phyloP scores from a whole-genome alignment of 1,140 invertebrate genomes.

The Halyomorpha halys region DNA sequence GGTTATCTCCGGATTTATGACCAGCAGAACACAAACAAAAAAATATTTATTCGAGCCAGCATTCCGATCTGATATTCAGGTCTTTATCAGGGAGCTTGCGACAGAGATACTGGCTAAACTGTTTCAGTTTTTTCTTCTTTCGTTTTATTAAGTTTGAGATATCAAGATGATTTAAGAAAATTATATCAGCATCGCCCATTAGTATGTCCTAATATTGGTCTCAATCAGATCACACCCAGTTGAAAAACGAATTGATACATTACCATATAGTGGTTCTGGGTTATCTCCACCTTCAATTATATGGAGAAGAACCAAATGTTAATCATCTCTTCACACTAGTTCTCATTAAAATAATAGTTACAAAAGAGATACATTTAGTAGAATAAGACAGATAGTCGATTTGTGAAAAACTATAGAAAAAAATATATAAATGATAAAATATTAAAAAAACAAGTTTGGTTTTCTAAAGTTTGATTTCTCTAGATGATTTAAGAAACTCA shows the following conservation, averaged over 20 bases:
- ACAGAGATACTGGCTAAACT: too few species aligned
- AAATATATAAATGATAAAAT: too few species aligned
- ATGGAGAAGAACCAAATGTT: slow-evolving; percentile 81
- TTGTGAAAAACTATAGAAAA: too few species aligned
- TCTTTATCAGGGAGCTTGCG: too few species aligned
- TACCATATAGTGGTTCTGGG: slow-evolving; percentile 69
- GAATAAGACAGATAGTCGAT: background rate
- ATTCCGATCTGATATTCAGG: too few species aligned
- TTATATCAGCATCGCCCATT: slow-evolving; percentile 39
- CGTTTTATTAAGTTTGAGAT: slow-evolving; percentile 42
- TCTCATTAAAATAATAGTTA: slow-evolving; percentile 36
- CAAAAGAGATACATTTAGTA: slow-evolving; percentile 35
- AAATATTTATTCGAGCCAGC: too few species aligned
- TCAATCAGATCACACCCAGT: slow-evolving; percentile 63
- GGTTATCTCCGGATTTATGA: too few species aligned
- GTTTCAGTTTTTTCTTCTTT: slow-evolving; percentile 2
- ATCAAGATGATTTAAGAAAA: slow-evolving; percentile 50
- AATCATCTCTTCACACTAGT: slow-evolving; percentile 86
- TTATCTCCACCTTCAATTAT: slow-evolving; percentile 66
- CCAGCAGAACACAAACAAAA: too few species aligned
- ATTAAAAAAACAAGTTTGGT: too few species aligned
- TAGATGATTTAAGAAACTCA: slow-evolving; percentile 50
- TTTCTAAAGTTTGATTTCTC: slow-evolving; percentile 42
- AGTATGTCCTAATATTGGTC: slow-evolving; percentile 42
- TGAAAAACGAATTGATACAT: slow-evolving; percentile 62